phyloP scores from a whole-genome alignment of 2,113 vertebrate genomes.

The Petroica traversi region DNA sequence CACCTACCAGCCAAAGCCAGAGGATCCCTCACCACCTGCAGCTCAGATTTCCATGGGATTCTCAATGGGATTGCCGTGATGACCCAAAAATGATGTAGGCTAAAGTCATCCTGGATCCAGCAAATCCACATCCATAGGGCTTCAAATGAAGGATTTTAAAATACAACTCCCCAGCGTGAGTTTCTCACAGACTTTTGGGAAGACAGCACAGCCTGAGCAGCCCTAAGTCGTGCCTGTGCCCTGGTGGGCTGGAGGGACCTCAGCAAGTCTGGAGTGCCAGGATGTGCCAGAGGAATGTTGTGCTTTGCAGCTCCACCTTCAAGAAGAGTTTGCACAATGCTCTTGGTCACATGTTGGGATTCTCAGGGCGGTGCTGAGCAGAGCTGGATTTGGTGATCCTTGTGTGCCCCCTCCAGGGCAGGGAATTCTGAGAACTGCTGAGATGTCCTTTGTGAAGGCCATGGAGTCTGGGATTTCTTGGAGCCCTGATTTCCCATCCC shows the following conservation, averaged over 20 bases:
- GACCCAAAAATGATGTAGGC: background rate
- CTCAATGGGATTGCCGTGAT: background rate
- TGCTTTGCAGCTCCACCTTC: background rate
- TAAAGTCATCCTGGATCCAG: background rate
- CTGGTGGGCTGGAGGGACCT: background rate
- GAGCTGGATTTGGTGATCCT: background rate
- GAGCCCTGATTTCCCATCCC: too few relatives aligned
- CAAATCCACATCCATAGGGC: background rate
- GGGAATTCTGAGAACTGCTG: background rate
- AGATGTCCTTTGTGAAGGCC: background rate
- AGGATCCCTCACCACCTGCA: background rate
- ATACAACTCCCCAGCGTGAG: fast-evolving
- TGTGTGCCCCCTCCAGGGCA: background rate
- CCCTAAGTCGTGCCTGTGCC: fast-evolving
- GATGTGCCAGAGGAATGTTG: fast-evolving
- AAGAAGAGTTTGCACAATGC: background rate
- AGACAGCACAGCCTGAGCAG: background rate
- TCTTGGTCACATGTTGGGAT: fast-evolving
- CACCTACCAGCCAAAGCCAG: background rate
- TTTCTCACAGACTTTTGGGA: background rate
- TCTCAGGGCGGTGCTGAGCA: background rate
- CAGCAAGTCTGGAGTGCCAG: fast-evolving
- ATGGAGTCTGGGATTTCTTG: background rate
- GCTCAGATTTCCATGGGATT: background rate
- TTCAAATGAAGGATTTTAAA: background rate